phyloP scores from a whole-genome alignment of 2,797 vertebrate genomes.

The Tachyglossus aculeatus region DNA sequence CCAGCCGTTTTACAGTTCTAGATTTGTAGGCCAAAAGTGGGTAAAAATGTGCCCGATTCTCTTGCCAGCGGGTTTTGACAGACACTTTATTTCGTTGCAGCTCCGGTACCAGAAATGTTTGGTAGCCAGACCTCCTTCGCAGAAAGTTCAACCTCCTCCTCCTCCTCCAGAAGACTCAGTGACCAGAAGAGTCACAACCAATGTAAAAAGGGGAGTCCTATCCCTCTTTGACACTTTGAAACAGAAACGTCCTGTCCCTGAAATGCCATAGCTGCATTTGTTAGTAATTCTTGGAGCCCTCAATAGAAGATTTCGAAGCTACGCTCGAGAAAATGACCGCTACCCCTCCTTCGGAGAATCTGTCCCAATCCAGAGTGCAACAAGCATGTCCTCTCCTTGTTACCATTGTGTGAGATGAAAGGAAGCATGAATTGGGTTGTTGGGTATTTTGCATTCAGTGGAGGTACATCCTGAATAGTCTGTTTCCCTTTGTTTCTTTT shows the following conservation, averaged over 20 bases:
- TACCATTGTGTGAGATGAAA: constrained; percentile 76
- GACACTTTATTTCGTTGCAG: constrained; percentile 76
- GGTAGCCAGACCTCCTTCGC: constrained; percentile 92
- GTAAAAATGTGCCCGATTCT: too few relatives aligned
- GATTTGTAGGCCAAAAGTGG: too few relatives aligned
- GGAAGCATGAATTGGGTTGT: constrained; percentile 81
- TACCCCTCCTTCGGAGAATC: constrained; percentile 76
- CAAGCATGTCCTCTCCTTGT: constrained; percentile 82
- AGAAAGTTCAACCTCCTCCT: constrained; percentile 86
- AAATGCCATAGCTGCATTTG: constrained; percentile 83
- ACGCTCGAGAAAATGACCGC: constrained; percentile 54
- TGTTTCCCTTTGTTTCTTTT: constrained; percentile 68
- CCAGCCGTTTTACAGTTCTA: too few relatives aligned
- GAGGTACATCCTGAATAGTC: constrained; percentile 71
- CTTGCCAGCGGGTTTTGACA: too few relatives aligned
- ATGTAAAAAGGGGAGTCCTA: constrained; percentile 93
- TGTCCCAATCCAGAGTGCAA: constrained; percentile 68
- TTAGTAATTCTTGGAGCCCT: neutral
- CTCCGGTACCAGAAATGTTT: constrained; percentile 98
- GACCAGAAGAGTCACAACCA: constrained; percentile 93
- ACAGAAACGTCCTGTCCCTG: constrained; percentile 91
- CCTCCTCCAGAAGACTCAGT: constrained; percentile 88
- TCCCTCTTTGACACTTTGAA: constrained; percentile 99
- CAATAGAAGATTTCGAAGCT: constrained; percentile 51
- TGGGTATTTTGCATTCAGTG: constrained; percentile 71